These are phyloP conservation scores for Hypsopygia costalis DNA, from an alignment of 2,888 invertebrate genomes.

Conservation along the genomic window DNA sequence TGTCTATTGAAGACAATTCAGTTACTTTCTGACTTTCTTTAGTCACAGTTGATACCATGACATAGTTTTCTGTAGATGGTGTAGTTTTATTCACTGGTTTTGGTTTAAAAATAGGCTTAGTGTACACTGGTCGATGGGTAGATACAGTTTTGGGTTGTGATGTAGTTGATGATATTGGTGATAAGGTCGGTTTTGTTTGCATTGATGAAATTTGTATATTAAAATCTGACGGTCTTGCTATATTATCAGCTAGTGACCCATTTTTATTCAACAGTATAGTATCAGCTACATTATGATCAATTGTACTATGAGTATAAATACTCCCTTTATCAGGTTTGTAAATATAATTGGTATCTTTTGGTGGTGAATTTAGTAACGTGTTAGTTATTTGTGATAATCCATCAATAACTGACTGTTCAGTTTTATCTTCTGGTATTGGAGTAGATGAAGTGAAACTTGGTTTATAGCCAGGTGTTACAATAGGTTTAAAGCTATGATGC, in stretches of 20 bases:
- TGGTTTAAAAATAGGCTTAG: constrained; percentile 79
- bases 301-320: constrained; percentile 75
- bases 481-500: constrained; percentile 70
- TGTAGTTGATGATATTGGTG: constrained; percentile 47
- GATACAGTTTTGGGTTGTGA: constrained; percentile 53
- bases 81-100: constrained; percentile 52
- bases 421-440: constrained; percentile 38
- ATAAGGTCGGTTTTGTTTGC: constrained; percentile 68
- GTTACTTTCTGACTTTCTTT: constrained; percentile 65
- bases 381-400: constrained; percentile 80
- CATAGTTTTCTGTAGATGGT: constrained; percentile 70
- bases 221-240: constrained; percentile 73
- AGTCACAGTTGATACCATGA: constrained; percentile 79
- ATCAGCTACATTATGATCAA: constrained; percentile 82
- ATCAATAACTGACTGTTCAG: constrained; percentile 65
- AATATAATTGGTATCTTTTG: constrained; percentile 60
- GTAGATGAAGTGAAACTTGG: constrained; percentile 51
- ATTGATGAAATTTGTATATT: constrained; percentile 68
- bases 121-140: constrained; percentile 59
- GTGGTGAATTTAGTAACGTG: constrained; percentile 63
- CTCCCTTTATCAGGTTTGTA: constrained; percentile 48
- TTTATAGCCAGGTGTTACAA: constrained; percentile 69
- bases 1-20: constrained; percentile 69
- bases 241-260: constrained; percentile 77
- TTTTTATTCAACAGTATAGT: constrained; percentile 81